Evolutionary conservation across 2,888 invertebrate species (phyloP).

Genomic region (Protonemura montana): DNA sequence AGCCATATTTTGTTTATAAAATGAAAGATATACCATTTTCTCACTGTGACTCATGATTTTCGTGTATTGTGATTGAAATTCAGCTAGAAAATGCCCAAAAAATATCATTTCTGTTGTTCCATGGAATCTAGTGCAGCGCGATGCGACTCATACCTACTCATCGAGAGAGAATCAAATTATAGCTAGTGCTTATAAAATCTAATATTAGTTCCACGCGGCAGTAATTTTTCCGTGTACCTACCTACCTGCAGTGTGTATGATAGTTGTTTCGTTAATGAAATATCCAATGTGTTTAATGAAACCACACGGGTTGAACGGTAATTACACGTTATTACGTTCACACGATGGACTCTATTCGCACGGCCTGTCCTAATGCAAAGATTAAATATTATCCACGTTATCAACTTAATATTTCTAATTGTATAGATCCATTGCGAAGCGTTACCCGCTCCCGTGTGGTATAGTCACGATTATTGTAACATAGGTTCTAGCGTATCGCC

Average conservation of each 20-base stretch:
- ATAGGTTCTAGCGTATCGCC: no score
- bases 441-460: neutral
- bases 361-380: neutral
- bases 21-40: no score
- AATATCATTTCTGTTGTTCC: no score
- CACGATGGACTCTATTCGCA: neutral
- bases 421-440: neutral
- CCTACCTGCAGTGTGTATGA: neutral
- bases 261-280: neutral
- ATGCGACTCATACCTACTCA: neutral
- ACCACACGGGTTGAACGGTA: neutral
- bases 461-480: neutral
- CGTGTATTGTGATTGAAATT: no score
- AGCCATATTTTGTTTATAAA: no score
- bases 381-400: conserved; percentile 2
- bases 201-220: neutral
- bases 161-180: neutral
- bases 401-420: neutral
- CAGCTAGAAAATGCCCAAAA: no score
- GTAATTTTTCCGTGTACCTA: neutral
- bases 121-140: neutral
- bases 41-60: no score
- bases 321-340: neutral
- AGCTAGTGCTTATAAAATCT: neutral
- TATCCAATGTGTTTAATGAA: neutral